Percentiles rank a stretch among this genome's conserved stretches.
phyloP scores from a whole-genome alignment of 2,888 invertebrate species.

The Thecophora atra region DNA sequence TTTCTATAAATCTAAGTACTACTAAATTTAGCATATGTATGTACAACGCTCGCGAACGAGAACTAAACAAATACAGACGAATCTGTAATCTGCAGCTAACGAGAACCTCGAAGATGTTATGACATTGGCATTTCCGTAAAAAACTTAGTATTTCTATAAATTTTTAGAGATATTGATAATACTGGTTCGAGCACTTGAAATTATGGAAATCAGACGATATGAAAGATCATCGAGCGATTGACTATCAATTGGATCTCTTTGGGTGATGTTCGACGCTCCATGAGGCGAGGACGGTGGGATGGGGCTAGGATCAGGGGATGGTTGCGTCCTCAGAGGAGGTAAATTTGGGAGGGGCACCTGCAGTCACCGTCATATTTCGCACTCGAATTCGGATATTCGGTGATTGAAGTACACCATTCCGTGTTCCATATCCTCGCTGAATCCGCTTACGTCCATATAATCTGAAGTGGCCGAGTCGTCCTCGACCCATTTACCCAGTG shows the following conservation, averaged over 20 bases:
- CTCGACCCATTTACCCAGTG: constrained; percentile 64
- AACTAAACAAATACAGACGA: background rate
- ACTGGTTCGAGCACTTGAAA: constrained; percentile 49
- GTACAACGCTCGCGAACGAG: too few species aligned
- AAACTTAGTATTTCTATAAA: background rate
- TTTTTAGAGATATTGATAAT: constrained; percentile 43
- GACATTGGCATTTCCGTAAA: too few species aligned
- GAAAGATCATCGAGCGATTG: background rate
- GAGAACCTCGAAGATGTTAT: background rate
- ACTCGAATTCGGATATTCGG: constrained; percentile 73
- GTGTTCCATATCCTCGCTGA: constrained; percentile 66
- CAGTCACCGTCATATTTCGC: constrained; percentile 69
- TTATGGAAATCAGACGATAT: background rate
- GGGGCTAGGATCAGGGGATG: constrained; percentile 6
- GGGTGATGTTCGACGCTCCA: background rate
- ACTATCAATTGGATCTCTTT: background rate
- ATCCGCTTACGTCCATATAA: constrained; percentile 66
- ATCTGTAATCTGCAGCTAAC: background rate
- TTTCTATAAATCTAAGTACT: background rate
- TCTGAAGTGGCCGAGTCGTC: constrained; percentile 64
- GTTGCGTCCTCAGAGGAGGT: constrained; percentile 25
- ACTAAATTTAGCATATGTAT: too few species aligned
- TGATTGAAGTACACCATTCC: constrained; percentile 66
- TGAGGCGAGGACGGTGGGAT: background rate
- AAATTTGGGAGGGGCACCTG: constrained; percentile 34